A percentile compares a stretch with the other conserved stretches of the same genome.
These are phyloP conservation scores for Pseudococcus jackbeardsleyi DNA, from an alignment of 2,888 invertebrate species.

Conservation along the genomic window DNA sequence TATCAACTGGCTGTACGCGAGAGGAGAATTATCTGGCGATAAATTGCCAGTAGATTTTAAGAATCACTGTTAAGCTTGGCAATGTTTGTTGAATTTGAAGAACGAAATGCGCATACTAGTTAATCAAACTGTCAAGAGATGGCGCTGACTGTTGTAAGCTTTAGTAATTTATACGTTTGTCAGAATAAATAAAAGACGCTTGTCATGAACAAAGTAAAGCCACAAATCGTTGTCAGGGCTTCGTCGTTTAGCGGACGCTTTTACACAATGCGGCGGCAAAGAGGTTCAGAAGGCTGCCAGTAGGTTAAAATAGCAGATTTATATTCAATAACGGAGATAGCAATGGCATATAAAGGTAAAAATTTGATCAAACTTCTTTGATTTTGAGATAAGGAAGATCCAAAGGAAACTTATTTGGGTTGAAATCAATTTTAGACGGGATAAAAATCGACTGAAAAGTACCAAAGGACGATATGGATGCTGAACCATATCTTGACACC, in stretches of 20 bases:
- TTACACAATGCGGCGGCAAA: conserved; percentile 41
- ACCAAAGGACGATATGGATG: neutral
- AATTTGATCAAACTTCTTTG: neutral
- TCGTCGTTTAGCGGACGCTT: conserved; percentile 61
- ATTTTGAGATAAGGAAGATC: neutral
- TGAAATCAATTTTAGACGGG: neutral
- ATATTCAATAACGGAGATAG: neutral
- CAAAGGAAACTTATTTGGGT: neutral
- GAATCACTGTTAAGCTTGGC: conserved; percentile 50
- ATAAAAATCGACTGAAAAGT: neutral
- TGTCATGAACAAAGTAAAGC: conserved; percentile 65
- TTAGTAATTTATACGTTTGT: conserved; percentile 65
- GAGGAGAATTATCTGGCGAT: neutral
- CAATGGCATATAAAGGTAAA: neutral
- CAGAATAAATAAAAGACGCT: conserved; percentile 65
- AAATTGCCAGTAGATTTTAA: conserved; percentile 17
- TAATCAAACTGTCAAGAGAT: conserved; percentile 64
- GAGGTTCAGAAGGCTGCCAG: conserved; percentile 26
- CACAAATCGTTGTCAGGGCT: conserved; percentile 65
- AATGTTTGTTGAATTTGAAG: conserved; percentile 55
- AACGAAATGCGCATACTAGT: conserved; percentile 59
- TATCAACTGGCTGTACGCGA: neutral
- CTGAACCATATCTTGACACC: neutral
- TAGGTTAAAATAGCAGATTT: conserved; percentile 49
- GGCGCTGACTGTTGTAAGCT: conserved; percentile 65